These are phyloP conservation scores for Tenthredo distinguenda DNA, from an alignment of 2,888 invertebrate species.

Conservation along the genomic window DNA sequence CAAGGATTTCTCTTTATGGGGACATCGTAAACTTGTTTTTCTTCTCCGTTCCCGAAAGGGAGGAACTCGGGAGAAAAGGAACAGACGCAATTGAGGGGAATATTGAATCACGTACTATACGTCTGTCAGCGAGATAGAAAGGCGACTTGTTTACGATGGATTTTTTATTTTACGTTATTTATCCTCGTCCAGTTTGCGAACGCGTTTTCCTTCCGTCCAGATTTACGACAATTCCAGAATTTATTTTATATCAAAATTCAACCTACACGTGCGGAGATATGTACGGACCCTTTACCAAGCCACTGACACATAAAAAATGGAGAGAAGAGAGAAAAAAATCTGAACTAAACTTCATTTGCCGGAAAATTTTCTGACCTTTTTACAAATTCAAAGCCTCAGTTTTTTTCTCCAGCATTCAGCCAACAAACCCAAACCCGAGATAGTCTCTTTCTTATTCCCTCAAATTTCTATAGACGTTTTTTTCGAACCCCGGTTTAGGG, in stretches of 20 bases:
- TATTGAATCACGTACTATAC: constrained; percentile 43
- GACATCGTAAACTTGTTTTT: constrained; percentile 47
- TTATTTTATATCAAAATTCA: neutral
- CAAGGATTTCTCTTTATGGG: constrained; percentile 32
- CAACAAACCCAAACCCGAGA: neutral
- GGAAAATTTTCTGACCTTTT: neutral
- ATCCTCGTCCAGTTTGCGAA: constrained; percentile 44
- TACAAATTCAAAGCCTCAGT: neutral
- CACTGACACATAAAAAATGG: neutral
- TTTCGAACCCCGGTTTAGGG: neutral
- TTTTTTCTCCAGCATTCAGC: neutral
- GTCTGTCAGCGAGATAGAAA: constrained; percentile 4
- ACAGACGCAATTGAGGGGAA: constrained; percentile 41
- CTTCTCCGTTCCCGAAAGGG: neutral
- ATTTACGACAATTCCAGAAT: neutral
- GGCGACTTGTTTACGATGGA: constrained; percentile 18
- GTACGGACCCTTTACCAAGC: neutral
- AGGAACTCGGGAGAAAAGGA: neutral
- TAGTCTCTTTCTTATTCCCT: neutral
- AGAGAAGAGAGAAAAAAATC: neutral
- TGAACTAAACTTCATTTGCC: neutral
- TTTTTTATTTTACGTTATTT: constrained; percentile 34
- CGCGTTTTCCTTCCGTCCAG: neutral
- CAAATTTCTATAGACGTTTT: neutral
- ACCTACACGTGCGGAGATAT: neutral